phyloP scores from a whole-genome alignment of 1,140 invertebrate genomes.

The Atopsyche davidsoni region DNA sequence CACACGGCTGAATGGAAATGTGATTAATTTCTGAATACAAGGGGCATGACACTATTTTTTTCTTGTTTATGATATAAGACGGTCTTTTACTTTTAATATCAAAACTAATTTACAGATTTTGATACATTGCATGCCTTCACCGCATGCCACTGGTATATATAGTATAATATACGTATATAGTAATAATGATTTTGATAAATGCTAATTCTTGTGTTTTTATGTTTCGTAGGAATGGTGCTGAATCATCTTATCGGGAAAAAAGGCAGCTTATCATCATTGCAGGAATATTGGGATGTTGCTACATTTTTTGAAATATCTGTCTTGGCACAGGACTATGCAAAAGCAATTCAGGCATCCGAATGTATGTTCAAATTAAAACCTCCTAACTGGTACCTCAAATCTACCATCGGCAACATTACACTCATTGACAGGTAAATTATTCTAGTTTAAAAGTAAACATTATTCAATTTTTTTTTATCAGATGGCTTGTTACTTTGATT shows the following conservation, averaged over 20 bases:
- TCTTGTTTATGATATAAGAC: too few relatives aligned
- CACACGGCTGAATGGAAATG: too few relatives aligned
- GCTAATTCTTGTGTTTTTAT: too few relatives aligned
- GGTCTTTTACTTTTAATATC: too few relatives aligned
- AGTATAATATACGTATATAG: too few relatives aligned
- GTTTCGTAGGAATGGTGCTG: slow-evolving; percentile 86
- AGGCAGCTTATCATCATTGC: slow-evolving; percentile 84
- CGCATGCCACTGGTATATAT: too few relatives aligned
- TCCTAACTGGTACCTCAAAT: slow-evolving; percentile 97
- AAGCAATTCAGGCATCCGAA: slow-evolving; percentile 95
- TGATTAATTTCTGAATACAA: too few relatives aligned
- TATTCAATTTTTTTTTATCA: too few relatives aligned
- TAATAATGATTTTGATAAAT: neutral
- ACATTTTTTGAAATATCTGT: slow-evolving; percentile 99
- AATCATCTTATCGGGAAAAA: slow-evolving; percentile 98
- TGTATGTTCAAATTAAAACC: slow-evolving; percentile 99
- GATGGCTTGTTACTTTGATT: too few relatives aligned
- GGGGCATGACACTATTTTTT: too few relatives aligned
- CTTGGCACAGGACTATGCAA: slow-evolving; percentile 92
- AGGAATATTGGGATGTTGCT: slow-evolving; percentile 99
- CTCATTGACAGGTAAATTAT: slow-evolving; percentile 69
- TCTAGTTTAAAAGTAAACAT: neutral
- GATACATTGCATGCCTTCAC: too few relatives aligned
- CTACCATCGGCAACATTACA: slow-evolving; percentile 95
- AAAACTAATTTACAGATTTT: too few relatives aligned